Evolutionary conservation across 2,113 vertebrate genomes (phyloP).

Genomic region (Labeo rohita): DNA sequence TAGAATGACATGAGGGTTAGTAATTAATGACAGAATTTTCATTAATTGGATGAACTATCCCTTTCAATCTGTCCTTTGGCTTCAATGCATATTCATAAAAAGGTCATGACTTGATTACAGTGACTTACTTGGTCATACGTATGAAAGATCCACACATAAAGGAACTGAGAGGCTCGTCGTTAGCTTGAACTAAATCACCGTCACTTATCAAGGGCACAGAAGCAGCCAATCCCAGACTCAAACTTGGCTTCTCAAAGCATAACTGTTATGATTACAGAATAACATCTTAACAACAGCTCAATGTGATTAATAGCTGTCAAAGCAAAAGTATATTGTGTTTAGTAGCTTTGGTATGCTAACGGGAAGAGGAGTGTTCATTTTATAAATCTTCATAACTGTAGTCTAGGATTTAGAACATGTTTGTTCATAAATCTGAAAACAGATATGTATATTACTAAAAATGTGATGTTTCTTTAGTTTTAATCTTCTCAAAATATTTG

Average conservation of each 20-base stretch:
- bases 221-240: constrained; percentile 71
- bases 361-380: not conserved
- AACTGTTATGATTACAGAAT: constrained; percentile 69
- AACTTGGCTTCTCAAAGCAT: constrained; percentile 66
- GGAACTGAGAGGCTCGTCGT: constrained; percentile 77
- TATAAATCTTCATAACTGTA: not conserved
- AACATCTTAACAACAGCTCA: not conserved
- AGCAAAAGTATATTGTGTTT: not conserved
- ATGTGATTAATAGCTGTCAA: not conserved
- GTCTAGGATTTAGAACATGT: not conserved
- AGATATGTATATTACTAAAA: not conserved
- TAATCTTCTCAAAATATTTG: not conserved
- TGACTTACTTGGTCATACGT: constrained; percentile 84
- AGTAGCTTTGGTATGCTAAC: not conserved
- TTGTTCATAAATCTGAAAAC: not conserved
- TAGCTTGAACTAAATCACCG: constrained; percentile 77
- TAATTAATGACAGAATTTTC: too few species aligned
- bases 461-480: not conserved
- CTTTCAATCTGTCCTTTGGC: too few species aligned
- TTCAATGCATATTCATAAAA: not conserved
- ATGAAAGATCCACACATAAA: constrained; percentile 80
- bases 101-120: not conserved
- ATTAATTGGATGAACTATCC: too few species aligned
- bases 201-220: constrained; percentile 80
- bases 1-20: too few species aligned